These are phyloP conservation scores for Erythrolamprus reginae DNA, from an alignment of 2,113 vertebrate genomes.

Conservation along the genomic window DNA sequence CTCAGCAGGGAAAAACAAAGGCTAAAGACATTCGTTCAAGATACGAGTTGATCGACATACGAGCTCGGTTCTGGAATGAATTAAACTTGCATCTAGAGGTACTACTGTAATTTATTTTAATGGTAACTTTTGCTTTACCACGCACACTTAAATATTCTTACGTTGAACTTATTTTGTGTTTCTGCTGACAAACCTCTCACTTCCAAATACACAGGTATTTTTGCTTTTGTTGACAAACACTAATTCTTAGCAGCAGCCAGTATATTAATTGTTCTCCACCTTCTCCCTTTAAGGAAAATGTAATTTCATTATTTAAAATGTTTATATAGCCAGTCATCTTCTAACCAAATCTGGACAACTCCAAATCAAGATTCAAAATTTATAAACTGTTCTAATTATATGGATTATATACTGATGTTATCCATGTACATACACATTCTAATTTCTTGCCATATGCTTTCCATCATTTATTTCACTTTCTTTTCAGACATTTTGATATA, in stretches of 20 bases:
- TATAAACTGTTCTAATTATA: neutral
- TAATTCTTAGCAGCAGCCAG: neutral
- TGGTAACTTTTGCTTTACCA: neutral
- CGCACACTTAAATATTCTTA: neutral
- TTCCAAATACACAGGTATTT: neutral
- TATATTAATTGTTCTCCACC: too few species aligned
- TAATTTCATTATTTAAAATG: neutral
- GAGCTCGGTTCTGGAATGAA: too few species aligned
- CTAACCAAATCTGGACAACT: neutral
- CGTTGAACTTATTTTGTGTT: neutral
- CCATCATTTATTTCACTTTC: neutral
- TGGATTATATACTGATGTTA: neutral
- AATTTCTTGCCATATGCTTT: neutral
- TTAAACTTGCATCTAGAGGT: too few species aligned
- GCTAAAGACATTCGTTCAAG: too few species aligned
- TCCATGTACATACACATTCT: neutral
- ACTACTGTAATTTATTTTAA: too few species aligned
- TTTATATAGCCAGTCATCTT: neutral
- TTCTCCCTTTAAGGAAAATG: neutral
- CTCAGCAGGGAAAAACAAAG: too few species aligned
- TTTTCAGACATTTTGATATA: neutral
- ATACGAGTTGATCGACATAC: too few species aligned
- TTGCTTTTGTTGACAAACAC: neutral
- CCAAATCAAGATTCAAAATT: neutral
- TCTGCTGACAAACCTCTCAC: neutral